Percentiles rank a stretch among this genome's conserved stretches.
Evolutionary conservation across 2,888 invertebrate species (phyloP).

Genomic region (Sussaba pulchella): DNA sequence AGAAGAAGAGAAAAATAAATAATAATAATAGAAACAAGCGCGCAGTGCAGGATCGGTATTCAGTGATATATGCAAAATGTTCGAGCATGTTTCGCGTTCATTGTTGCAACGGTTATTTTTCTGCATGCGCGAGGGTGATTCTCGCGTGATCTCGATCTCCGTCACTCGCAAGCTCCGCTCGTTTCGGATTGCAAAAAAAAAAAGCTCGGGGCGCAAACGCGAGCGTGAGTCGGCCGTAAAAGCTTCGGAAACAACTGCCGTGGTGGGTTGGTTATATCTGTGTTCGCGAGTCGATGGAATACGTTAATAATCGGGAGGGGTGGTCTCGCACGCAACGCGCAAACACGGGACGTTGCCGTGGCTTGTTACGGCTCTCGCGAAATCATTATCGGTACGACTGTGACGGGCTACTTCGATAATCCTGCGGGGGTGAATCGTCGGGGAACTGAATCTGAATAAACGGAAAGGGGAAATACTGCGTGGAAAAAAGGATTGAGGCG

Average conservation of each 20-base stretch:
- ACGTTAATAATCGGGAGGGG: conserved; percentile 44
- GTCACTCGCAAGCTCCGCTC: conserved; percentile 24
- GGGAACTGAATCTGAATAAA: no score
- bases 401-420: background rate
- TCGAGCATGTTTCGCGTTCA: conserved; percentile 25
- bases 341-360: background rate
- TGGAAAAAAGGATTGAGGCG: no score
- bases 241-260: conserved; percentile 12
- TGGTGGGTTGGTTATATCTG: conserved; percentile 4
- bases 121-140: conserved; percentile 22
- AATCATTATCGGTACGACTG: conserved; percentile 27
- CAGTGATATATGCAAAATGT: background rate
- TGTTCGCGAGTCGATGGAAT: conserved; percentile 26
- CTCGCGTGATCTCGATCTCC: conserved; percentile 56
- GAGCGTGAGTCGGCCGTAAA: conserved; percentile 31
- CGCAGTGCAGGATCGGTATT: conserved; percentile 5
- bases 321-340: conserved; percentile 43
- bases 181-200: conserved; percentile 26
- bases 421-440: no score
- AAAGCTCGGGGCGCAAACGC: conserved; percentile 42
- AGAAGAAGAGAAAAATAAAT: background rate
- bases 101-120: conserved; percentile 29
- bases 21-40: background rate
- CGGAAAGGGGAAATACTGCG: no score
- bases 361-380: background rate